Evolutionary conservation across 2,113 vertebrate species (phyloP), one percentile per base, ranked within the genome.

Genomic region (Phyllostomus discolor): DNA sequence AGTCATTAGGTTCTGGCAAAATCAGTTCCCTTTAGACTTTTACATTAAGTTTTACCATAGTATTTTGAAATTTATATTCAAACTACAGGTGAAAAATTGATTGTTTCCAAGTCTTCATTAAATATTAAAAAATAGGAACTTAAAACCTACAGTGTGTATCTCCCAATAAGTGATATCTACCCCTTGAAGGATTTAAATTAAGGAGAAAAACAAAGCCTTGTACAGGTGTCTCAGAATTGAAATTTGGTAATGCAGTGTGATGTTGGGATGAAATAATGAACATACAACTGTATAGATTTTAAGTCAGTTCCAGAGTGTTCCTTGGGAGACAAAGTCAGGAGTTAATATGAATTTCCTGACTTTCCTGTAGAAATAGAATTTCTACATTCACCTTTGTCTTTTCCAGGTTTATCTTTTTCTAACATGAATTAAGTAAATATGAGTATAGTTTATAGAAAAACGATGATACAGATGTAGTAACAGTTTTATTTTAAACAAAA

Each of bases 11-110:
- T 52, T 84, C 70, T 78, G 31, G 43, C 50, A 79, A 93, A 78
- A 90, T 15, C 72, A 72, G 0, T 89, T 84, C 33, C n/a, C 28
- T 48, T 89, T 26, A 87, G 20, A 83, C n/a, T 50, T 79, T 43
- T 22, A 76, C 38, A 46, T 80, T 67, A 52, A 2, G 64, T 88
- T 86, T 84, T 72, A 66, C 54, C 33, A 41, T 35, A 84, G 16
- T 64, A 57, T 83, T 91, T 94, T 92, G 35, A 76, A 83, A 75
- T 62, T 76, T 94, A 78, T 78, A 89, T 89, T 85, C n/a, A 73
- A 80, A 85, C 16, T 59, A 75, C 22, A 88, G 7, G 52, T 75
- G 6, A 43, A 85, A 59, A 33, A 26, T 33, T 14, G 35, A 4
- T 17, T 73, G 50, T 50, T 57, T 78, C 57, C 24, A 82, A 19